These are phyloP conservation scores for Morpho achilles DNA, from an alignment of 2,888 invertebrate genomes.

Conservation along the genomic window DNA sequence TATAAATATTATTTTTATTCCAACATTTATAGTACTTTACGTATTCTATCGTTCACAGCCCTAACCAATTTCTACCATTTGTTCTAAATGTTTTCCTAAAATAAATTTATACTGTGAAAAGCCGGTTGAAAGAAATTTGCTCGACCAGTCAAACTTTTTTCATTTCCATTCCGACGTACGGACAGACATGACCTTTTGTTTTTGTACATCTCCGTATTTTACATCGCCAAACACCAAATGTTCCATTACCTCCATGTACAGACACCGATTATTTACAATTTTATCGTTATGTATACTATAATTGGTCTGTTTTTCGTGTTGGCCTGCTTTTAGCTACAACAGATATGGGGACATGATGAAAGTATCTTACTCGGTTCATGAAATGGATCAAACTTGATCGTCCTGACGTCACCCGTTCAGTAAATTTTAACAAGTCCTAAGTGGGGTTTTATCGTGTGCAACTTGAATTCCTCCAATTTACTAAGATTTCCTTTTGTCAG, in stretches of 20 bases:
- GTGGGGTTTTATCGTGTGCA: too few relatives aligned
- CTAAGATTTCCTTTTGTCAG: neutral
- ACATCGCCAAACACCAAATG: conserved; percentile 23
- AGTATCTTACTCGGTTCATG: conserved; percentile 2
- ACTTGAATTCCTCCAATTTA: neutral
- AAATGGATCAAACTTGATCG: conserved; percentile 22
- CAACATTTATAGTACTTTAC: conserved; percentile 25
- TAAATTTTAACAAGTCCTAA: neutral
- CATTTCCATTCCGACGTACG: conserved; percentile 14
- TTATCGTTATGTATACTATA: conserved; percentile 38
- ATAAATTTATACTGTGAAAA: conserved; percentile 32
- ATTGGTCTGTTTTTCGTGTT: conserved; percentile 59
- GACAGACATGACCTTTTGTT: conserved; percentile 24
- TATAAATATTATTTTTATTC: conserved; percentile 31
- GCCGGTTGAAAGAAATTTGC: conserved; percentile 30
- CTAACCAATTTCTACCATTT: conserved; percentile 3
- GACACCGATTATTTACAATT: conserved; percentile 32
- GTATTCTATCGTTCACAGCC: conserved; percentile 28
- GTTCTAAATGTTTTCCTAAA: conserved; percentile 2
- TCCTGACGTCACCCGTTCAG: conserved; percentile 39
- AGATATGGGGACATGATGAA: conserved; percentile 48
- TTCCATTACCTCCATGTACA: conserved; percentile 30
- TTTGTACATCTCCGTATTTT: conserved; percentile 12
- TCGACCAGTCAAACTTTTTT: conserved; percentile 8
- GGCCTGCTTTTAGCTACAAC: conserved; percentile 60